These are phyloP conservation scores for Subacronicta megacephala DNA, from an alignment of 2,888 invertebrate genomes.

Conservation along the genomic window DNA sequence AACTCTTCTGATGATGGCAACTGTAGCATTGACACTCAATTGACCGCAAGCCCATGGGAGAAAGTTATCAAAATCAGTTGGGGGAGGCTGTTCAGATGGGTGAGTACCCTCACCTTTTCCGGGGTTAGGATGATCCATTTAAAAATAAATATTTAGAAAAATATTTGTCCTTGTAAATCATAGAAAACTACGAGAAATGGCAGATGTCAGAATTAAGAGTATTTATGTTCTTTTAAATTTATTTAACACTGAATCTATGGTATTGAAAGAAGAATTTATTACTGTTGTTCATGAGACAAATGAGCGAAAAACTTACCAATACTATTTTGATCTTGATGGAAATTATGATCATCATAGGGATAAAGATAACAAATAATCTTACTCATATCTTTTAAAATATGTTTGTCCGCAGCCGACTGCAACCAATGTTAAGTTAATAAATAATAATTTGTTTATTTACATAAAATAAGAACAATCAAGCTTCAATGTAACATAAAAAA, in stretches of 20 bases:
- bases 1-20: slow-evolving; percentile 44
- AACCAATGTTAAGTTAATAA: too few species aligned
- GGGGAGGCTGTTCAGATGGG: slow-evolving; percentile 5
- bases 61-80: slow-evolving; percentile 59
- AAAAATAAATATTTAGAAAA: slow-evolving; percentile 1
- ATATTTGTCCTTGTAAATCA: not conserved
- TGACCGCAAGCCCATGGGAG: slow-evolving; percentile 71
- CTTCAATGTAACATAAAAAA: too few species aligned
- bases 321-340: too few species aligned
- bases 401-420: too few species aligned
- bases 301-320: too few species aligned
- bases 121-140: not conserved
- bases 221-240: not conserved
- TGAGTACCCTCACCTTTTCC: not conserved
- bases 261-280: too few species aligned
- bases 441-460: too few species aligned
- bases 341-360: too few species aligned
- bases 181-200: not conserved
- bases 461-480: too few species aligned
- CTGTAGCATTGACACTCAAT: slow-evolving; percentile 47
- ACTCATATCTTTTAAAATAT: too few species aligned
- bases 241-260: not conserved
- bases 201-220: not conserved
- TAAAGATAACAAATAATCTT: too few species aligned
- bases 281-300: too few species aligned